Percentiles rank a stretch among this genome's conserved stretches.
Evolutionary conservation across 2,888 invertebrate species (phyloP).

Genomic region (Choristoneura rosaceana): DNA sequence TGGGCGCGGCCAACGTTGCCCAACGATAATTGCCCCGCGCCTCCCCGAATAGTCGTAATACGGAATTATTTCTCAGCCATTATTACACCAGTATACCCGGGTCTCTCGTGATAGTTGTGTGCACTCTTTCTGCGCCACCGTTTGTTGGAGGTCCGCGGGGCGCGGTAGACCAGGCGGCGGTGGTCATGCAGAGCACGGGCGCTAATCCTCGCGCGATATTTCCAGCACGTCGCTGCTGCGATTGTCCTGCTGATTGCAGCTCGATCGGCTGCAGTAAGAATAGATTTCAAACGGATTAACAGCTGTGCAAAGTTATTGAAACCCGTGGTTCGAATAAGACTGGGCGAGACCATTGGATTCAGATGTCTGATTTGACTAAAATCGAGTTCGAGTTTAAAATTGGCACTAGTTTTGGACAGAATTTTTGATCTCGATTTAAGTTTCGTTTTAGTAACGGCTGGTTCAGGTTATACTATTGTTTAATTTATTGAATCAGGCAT

Average conservation of each 20-base stretch:
- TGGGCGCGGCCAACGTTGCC: conserved; percentile 17
- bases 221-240: conserved; percentile 31
- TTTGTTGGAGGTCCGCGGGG: neutral
- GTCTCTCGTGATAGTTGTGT: neutral
- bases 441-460: too few relatives aligned
- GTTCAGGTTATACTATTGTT: too few relatives aligned
- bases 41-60: conserved; percentile 41
- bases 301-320: conserved; percentile 33
- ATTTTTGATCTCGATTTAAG: too few relatives aligned
- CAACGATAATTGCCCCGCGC: conserved; percentile 38
- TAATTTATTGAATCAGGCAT: too few relatives aligned
- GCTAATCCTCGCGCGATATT: conserved; percentile 39
- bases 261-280: conserved; percentile 33
- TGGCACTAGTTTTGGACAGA: too few relatives aligned
- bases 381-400: neutral
- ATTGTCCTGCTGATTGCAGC: conserved; percentile 31
- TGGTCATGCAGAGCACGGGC: conserved; percentile 35
- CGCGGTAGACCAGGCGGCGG: neutral
- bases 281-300: conserved; percentile 37
- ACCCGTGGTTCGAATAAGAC: conserved; percentile 1
- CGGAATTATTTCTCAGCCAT: conserved; percentile 41
- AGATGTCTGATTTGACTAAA: neutral
- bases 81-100: conserved; percentile 28
- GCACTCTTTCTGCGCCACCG: neutral
- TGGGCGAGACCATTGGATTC: neutral